Evolutionary conservation across 2,797 vertebrate species (phyloP).

Genomic region (Capromys pilorides): DNA sequence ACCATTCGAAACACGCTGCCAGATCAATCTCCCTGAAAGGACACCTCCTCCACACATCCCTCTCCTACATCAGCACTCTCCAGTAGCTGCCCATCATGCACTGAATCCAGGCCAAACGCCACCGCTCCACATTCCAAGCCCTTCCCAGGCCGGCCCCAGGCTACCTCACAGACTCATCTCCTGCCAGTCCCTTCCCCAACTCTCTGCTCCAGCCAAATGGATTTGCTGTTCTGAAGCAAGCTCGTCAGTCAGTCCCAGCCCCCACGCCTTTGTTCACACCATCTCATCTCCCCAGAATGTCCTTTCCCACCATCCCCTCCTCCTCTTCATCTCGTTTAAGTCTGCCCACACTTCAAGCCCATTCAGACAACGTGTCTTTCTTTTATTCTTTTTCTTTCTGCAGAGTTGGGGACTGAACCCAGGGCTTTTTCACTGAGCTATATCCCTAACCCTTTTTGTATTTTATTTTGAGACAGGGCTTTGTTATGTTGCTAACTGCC

Average conservation of each 20-base stretch:
- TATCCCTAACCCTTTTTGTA: background rate
- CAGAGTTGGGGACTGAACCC: background rate
- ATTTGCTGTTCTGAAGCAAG: conserved; percentile 78
- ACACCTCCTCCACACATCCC: conserved; percentile 60
- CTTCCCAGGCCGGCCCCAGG: conserved; percentile 79
- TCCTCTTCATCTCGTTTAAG: conserved; percentile 60
- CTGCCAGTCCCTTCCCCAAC: conserved; percentile 78
- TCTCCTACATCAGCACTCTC: conserved; percentile 57
- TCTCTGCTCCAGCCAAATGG: conserved; percentile 79
- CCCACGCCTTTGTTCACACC: conserved; percentile 76
- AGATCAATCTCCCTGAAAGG: conserved; percentile 77
- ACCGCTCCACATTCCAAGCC: conserved; percentile 77
- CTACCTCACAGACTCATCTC: conserved; percentile 80
- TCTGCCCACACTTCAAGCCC: conserved; percentile 64
- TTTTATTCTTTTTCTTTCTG: background rate
- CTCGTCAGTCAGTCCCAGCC: conserved; percentile 71
- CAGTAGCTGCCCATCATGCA: conserved; percentile 76
- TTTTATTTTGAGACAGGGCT: background rate
- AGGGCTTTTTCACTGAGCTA: background rate
- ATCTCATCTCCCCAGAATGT: conserved; percentile 73
- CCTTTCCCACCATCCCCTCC: conserved; percentile 64
- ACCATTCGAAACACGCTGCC: conserved; percentile 56
- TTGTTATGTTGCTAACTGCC: background rate
- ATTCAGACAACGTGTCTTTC: conserved; percentile 28
- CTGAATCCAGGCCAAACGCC: conserved; percentile 76